Conservation (phyloP, 2,888 invertebrate species). For the Dolichomitus sp. region DNA sequence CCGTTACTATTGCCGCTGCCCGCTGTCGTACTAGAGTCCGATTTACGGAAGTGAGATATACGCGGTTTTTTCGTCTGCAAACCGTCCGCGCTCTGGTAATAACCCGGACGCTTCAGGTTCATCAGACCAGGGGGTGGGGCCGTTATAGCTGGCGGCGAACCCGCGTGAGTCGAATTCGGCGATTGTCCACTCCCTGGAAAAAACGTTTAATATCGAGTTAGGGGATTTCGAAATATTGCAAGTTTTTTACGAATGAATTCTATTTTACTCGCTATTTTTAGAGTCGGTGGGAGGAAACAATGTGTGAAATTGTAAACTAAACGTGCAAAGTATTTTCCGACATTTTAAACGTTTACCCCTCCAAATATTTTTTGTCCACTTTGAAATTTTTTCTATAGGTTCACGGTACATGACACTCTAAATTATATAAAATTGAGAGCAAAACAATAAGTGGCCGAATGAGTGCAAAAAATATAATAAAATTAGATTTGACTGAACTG, state of each 20-base stretch:
- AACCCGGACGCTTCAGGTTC: slow-evolving; percentile 89
- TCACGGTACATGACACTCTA: no score
- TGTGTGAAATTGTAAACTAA: no score
- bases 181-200: slow-evolving; percentile 91
- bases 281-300: neutral
- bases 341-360: no score
- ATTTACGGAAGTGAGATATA: slow-evolving; percentile 94
- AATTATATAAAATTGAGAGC: no score
- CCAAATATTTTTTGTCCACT: no score
- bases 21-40: slow-evolving; percentile 85
- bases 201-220: neutral
- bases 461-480: no score
- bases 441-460: no score
- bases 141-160: slow-evolving; percentile 89
- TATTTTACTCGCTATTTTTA: neutral
- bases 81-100: slow-evolving; percentile 88
- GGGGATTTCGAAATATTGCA: neutral
- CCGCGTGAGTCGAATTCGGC: slow-evolving; percentile 91
- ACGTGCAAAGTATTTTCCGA: no score
- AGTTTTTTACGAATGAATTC: neutral
- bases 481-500: no score
- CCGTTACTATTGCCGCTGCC: slow-evolving; percentile 71
- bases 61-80: slow-evolving; percentile 92
- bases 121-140: slow-evolving; percentile 86
- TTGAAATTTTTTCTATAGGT: no score